Conservation (phyloP, 2,888 invertebrate genomes). For the Abrostola tripartita region DNA sequence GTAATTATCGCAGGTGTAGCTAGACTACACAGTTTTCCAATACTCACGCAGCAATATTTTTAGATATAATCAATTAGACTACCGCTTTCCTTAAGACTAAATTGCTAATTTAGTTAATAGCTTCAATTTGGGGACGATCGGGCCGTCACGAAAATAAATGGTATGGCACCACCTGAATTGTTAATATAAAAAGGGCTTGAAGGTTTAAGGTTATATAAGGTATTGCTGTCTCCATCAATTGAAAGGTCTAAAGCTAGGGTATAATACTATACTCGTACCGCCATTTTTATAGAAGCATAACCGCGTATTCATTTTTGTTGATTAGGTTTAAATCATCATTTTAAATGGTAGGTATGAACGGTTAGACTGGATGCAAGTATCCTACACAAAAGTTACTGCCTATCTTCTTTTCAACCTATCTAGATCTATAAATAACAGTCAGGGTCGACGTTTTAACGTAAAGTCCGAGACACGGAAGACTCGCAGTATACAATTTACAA, state of each 20-base stretch:
- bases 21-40: conserved; percentile 26
- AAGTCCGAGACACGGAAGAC: too few relatives aligned
- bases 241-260: neutral
- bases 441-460: too few relatives aligned
- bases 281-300: too few relatives aligned
- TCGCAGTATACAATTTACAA: too few relatives aligned
- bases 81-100: conserved; percentile 42
- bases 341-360: too few relatives aligned
- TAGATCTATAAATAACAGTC: too few relatives aligned
- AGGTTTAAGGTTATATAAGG: conserved; percentile 8
- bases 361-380: too few relatives aligned
- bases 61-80: conserved; percentile 42
- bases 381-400: too few relatives aligned
- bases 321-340: too few relatives aligned
- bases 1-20: conserved; percentile 29
- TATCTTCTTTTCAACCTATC: too few relatives aligned
- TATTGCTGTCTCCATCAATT: conserved; percentile 38
- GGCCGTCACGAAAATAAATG: conserved; percentile 48
- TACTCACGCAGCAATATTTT: conserved; percentile 39
- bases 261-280: conserved; percentile 1
- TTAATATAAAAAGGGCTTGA: conserved; percentile 45
- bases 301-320: too few relatives aligned
- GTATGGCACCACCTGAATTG: conserved; percentile 49
- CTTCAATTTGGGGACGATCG: conserved; percentile 54
- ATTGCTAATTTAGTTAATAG: conserved; percentile 65